A percentile compares a stretch with the other conserved stretches of the same genome.
Conservation (phyloP, 2,888 invertebrate species). For the Euplexia lucipara region DNA sequence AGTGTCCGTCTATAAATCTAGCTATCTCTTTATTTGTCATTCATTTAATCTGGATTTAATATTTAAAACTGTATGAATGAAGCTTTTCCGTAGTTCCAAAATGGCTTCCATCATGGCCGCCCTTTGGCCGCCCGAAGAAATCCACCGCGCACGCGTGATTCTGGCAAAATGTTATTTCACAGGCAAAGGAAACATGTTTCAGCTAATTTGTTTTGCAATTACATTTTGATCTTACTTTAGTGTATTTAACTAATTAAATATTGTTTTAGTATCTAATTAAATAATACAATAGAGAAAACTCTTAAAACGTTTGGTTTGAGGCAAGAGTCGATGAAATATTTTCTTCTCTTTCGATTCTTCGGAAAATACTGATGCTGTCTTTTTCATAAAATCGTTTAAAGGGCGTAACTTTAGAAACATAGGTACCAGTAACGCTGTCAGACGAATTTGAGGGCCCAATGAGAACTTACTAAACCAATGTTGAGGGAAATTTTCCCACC, state of each 20-base stretch:
- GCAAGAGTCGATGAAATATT: not conserved
- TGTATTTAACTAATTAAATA: not conserved
- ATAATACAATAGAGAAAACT: not conserved
- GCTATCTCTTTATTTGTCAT: no score
- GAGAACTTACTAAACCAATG: not conserved
- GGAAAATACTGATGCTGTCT: not conserved
- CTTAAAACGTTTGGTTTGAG: not conserved
- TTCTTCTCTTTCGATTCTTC: conserved; percentile 8
- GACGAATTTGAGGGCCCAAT: conserved; percentile 17
- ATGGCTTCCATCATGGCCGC: no score
- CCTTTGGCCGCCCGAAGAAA: no score
- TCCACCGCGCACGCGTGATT: no score
- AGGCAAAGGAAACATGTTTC: not conserved
- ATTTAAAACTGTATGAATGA: no score
- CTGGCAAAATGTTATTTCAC: no score
- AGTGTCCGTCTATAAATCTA: no score
- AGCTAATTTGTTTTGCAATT: not conserved
- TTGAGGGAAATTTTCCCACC: conserved; percentile 1
- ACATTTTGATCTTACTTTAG: not conserved
- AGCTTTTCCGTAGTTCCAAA: no score
- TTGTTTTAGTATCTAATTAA: not conserved
- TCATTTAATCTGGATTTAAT: no score
- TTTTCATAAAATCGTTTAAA: conserved; percentile 25
- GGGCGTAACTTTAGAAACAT: conserved; percentile 2
- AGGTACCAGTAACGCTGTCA: not conserved